phyloP scores from a whole-genome alignment of 1,140 invertebrate species.

The Drosophila micromelanica region DNA sequence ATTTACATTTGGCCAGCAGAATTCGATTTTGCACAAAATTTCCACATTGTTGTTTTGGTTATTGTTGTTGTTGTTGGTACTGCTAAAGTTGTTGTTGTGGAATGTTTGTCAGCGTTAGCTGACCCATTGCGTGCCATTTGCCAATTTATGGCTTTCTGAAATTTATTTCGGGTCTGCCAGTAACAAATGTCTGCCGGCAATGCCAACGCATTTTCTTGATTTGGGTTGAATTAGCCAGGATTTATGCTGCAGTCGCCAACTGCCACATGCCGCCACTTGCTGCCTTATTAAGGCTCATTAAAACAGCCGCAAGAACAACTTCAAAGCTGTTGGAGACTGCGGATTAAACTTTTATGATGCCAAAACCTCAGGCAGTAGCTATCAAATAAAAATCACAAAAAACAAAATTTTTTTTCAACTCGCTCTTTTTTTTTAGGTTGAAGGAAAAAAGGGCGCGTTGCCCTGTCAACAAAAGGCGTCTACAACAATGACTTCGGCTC shows the following conservation, averaged over 20 bases:
- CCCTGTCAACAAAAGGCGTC: slow-evolving; percentile 41
- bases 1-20: slow-evolving; percentile 63
- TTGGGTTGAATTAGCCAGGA: slow-evolving; percentile 66
- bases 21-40: slow-evolving; percentile 53
- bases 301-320: slow-evolving; percentile 40
- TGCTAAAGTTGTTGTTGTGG: neutral
- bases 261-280: slow-evolving; percentile 5
- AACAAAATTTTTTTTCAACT: slow-evolving; percentile 17
- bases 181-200: slow-evolving; percentile 44
- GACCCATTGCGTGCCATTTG: slow-evolving; percentile 54
- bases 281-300: slow-evolving; percentile 70
- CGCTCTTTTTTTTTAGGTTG: slow-evolving; percentile 4
- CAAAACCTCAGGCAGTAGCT: slow-evolving; percentile 29
- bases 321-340: slow-evolving; percentile 20
- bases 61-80: slow-evolving; percentile 1
- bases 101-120: slow-evolving; percentile 33
- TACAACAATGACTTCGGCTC: slow-evolving; percentile 34
- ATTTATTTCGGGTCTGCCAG: slow-evolving; percentile 67
- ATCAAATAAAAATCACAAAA: slow-evolving; percentile 65
- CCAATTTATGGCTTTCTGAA: slow-evolving; percentile 68
- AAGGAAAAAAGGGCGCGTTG: slow-evolving; percentile 29
- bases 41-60: slow-evolving; percentile 12
- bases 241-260: slow-evolving; percentile 70
- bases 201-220: slow-evolving; percentile 54
- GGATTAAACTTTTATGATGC: slow-evolving; percentile 33